Evolutionary conservation across 2,797 vertebrate species (phyloP).

Genomic region (Acridotheres tristis): DNA sequence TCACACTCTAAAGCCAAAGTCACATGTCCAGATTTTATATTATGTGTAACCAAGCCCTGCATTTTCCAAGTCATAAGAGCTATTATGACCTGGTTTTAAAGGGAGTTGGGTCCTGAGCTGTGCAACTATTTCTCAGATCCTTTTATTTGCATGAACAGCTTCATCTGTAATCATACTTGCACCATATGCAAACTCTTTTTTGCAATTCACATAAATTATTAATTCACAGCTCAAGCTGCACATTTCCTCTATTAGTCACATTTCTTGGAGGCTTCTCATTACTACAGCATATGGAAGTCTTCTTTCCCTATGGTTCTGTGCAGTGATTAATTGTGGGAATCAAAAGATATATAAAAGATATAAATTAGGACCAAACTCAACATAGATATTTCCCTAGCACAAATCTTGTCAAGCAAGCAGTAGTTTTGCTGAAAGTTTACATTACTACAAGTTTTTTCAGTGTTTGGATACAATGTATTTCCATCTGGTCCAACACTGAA

Average conservation of each 20-base stretch:
- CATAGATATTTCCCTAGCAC: background rate
- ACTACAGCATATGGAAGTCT: conserved; percentile 62
- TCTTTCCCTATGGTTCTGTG: conserved; percentile 13
- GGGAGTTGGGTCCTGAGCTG: background rate
- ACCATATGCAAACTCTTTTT: conserved; percentile 44
- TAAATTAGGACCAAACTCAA: conserved; percentile 18
- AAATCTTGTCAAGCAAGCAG: conserved; percentile 5
- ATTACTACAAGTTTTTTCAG: background rate
- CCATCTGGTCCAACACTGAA: background rate
- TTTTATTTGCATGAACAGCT: conserved; percentile 52
- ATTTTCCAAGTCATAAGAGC: background rate
- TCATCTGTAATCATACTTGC: conserved; percentile 35
- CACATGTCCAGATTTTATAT: background rate
- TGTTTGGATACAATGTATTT: background rate
- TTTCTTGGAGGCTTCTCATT: conserved; percentile 67
- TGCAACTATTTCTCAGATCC: conserved; percentile 19
- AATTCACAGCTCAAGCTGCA: conserved; percentile 43
- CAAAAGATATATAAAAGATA: conserved; percentile 10
- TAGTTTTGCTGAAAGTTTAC: background rate
- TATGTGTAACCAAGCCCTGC: background rate
- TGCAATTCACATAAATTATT: conserved; percentile 53
- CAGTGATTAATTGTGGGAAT: conserved; percentile 45
- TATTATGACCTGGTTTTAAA: background rate
- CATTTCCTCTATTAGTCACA: conserved; percentile 61
- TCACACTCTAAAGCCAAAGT: background rate